Evolutionary conservation across 2,797 vertebrate genomes (phyloP).

Genomic region (Pipistrellus kuhlii): DNA sequence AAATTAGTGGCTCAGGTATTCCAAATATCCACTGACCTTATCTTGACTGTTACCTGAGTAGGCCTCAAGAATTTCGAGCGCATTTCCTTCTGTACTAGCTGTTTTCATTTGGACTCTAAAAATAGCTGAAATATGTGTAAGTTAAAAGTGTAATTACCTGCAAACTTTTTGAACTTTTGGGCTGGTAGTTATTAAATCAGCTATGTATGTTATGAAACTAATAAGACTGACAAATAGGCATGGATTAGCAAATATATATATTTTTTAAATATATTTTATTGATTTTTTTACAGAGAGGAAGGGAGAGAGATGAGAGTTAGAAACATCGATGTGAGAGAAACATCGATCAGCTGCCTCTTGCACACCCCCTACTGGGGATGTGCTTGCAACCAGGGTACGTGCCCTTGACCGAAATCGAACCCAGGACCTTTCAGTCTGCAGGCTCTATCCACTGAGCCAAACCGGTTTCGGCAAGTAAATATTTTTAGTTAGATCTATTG

Average conservation of each 20-base stretch:
- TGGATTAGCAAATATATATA: not conserved
- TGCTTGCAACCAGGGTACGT: too few relatives aligned
- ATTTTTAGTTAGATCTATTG: conserved; percentile 15
- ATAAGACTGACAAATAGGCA: not conserved
- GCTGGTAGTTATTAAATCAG: not conserved
- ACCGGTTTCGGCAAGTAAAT: not conserved
- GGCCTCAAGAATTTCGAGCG: conserved; percentile 76
- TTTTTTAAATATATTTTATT: too few relatives aligned
- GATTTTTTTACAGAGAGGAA: too few relatives aligned
- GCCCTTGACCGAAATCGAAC: too few relatives aligned
- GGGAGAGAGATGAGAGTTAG: too few relatives aligned
- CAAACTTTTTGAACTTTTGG: conserved; percentile 22
- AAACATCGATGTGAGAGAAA: too few relatives aligned
- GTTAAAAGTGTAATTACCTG: conserved; percentile 21
- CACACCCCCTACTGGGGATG: too few relatives aligned
- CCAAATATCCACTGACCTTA: conserved; percentile 76
- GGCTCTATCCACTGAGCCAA: too few relatives aligned
- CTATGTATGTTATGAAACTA: not conserved
- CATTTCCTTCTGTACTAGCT: conserved; percentile 71
- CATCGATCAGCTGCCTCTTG: too few relatives aligned
- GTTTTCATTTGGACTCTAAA: conserved; percentile 71
- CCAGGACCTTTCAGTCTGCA: too few relatives aligned
- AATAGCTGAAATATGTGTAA: conserved; percentile 69
- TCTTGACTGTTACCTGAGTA: conserved; percentile 78
- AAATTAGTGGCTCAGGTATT: conserved; percentile 77